These are phyloP conservation scores for Autographa gamma DNA, from an alignment of 2,888 invertebrate species.

Conservation along the genomic window DNA sequence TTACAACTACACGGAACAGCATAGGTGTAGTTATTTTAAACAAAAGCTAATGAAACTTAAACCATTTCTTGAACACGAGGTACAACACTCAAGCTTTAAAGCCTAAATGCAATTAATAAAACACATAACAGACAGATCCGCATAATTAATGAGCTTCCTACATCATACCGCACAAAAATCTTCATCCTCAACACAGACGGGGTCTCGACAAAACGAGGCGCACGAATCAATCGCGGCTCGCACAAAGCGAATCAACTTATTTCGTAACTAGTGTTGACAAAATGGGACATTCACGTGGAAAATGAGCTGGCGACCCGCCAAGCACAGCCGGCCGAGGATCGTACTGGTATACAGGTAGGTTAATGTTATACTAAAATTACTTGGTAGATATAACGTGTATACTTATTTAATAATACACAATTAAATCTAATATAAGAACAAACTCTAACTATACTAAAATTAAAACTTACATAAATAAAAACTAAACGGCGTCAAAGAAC, in stretches of 20 bases:
- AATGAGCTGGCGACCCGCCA: constrained; percentile 59
- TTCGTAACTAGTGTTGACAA: constrained; percentile 59
- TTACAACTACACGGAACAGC: too few relatives aligned
- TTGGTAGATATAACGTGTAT: not conserved
- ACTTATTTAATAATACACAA: too few relatives aligned
- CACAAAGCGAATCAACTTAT: constrained; percentile 53
- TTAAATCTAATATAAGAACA: too few relatives aligned
- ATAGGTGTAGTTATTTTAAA: too few relatives aligned
- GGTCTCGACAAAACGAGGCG: constrained; percentile 34
- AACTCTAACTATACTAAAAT: too few relatives aligned
- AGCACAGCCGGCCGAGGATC: constrained; percentile 24
- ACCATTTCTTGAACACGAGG: too few relatives aligned
- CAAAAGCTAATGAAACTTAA: too few relatives aligned
- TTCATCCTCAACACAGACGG: not conserved
- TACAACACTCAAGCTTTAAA: not conserved
- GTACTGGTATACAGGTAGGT: not conserved
- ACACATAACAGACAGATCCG: not conserved
- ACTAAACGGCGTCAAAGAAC: too few relatives aligned
- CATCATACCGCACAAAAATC: constrained; percentile 9
- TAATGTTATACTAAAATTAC: constrained; percentile 5
- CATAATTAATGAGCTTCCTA: not conserved
- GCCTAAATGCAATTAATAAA: not conserved
- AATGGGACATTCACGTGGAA: constrained; percentile 56
- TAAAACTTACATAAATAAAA: too few relatives aligned
- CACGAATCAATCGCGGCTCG: constrained; percentile 30